Evolutionary conservation across 2,888 invertebrate species (phyloP).

Genomic region (Spodoptera picta): DNA sequence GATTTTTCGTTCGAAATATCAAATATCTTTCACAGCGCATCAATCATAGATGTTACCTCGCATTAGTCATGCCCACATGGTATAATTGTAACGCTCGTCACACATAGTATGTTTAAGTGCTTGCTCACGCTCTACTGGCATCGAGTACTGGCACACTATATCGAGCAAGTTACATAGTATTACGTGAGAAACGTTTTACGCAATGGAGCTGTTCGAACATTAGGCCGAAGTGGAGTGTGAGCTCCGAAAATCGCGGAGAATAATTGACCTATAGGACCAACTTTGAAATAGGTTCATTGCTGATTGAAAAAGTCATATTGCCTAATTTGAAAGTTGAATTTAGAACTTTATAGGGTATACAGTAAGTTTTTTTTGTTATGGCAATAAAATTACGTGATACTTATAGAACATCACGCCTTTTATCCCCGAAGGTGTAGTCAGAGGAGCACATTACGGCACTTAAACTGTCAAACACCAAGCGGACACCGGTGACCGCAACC

Average conservation of each 20-base stretch:
- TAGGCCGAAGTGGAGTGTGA: not conserved
- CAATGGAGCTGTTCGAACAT: slow-evolving; percentile 33
- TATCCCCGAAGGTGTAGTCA: too few species aligned
- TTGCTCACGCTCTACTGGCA: slow-evolving; percentile 40
- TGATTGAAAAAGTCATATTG: too few species aligned
- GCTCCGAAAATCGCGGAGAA: slow-evolving; percentile 6
- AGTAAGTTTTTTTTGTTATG: too few species aligned
- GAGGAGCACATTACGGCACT: too few species aligned
- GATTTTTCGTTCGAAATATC: slow-evolving; percentile 9
- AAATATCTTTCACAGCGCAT: slow-evolving; percentile 16
- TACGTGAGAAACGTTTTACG: slow-evolving; percentile 55
- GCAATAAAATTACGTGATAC: too few species aligned
- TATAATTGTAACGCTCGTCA: slow-evolving; percentile 11
- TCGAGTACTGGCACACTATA: slow-evolving; percentile 24
- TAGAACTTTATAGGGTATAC: too few species aligned
- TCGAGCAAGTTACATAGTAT: slow-evolving; percentile 40
- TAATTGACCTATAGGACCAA: too few species aligned
- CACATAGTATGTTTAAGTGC: slow-evolving; percentile 38
- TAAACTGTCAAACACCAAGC: too few species aligned
- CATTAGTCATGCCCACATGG: slow-evolving; percentile 21
- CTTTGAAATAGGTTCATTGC: too few species aligned
- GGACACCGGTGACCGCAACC: too few species aligned
- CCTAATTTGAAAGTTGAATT: too few species aligned
- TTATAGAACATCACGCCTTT: too few species aligned
- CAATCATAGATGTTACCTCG: slow-evolving; percentile 28